These are phyloP conservation scores for Perognathus longimembris DNA, from an alignment of 2,113 vertebrate genomes.

Conservation along the genomic window DNA sequence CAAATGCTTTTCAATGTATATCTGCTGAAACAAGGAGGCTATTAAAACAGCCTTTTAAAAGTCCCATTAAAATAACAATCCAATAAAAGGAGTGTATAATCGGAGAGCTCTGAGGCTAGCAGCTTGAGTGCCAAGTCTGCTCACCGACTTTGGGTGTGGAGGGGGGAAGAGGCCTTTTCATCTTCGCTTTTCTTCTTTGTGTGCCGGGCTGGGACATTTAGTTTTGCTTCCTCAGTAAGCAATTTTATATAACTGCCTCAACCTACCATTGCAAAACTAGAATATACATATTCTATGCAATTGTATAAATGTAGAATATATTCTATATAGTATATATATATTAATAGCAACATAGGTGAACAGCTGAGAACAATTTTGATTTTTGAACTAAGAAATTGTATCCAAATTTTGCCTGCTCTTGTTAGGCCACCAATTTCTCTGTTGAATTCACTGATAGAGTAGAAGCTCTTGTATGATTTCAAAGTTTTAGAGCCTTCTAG, in stretches of 20 bases:
- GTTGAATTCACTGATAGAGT: neutral
- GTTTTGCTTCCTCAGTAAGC: neutral
- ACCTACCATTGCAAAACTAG: neutral
- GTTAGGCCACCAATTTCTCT: neutral
- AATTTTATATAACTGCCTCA: neutral
- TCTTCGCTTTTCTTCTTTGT: constrained; percentile 49
- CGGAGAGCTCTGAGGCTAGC: constrained; percentile 55
- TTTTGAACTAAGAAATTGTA: constrained; percentile 28
- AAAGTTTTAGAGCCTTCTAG: neutral
- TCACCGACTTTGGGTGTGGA: neutral
- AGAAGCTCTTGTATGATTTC: neutral
- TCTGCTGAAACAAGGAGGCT: constrained; percentile 82
- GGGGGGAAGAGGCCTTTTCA: neutral
- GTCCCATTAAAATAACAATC: constrained; percentile 80
- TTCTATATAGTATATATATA: neutral
- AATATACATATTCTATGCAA: neutral
- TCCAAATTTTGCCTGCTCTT: constrained; percentile 28
- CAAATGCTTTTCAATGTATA: constrained; percentile 74
- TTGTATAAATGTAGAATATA: no score
- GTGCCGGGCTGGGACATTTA: constrained; percentile 11
- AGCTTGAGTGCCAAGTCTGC: constrained; percentile 8
- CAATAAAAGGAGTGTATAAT: constrained; percentile 79
- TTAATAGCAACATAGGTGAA: neutral
- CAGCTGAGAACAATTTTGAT: neutral
- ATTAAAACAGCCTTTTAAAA: constrained; percentile 79